Base-by-base conservation (phyloP, 2,888 invertebrate species). In the Odontocerum albicorne region DNA sequence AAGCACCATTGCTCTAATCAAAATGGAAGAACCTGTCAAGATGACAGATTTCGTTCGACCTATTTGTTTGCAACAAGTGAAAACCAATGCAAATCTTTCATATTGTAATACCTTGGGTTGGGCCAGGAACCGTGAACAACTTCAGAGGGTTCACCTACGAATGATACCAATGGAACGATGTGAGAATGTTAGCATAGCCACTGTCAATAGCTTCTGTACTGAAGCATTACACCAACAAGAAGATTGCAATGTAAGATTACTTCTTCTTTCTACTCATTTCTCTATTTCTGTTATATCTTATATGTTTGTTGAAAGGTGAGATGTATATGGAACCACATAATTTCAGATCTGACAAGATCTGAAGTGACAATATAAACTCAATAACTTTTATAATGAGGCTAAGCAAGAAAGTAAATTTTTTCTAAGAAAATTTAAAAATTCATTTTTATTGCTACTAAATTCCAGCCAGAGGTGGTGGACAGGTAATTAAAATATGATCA, bases 101-200 rank as follows among this genome's bases (percentile, higher is more conserved):
- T 81, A 86, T 59, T 93, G 93, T 68, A 90, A 91, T 65, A 89
- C 92, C 0, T 76, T 93, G 21, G 92, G 92, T 12, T 93, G 93
- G 93, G 87, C 88, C 0, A 82, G 89, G 64, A 90, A 89, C 67
- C 82, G 90, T 57, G 92, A 92, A 65, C 85, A 91, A 66, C 69
- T 92, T 64, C 91, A 92, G 69, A 78, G 92, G 56, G 85, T 92
- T 3, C 90, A 92, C 66, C 78, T 92, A 10, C 83, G 85, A 63
- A 79, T 87, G 27, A 86, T 85, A 49, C 80, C 85, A 27, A 92
- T 90, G 89, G 86, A 87, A 56, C 85, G 83, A 19, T 92, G 92
- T 66, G 90, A 92, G 66, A 92, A 92, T 68, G 84, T 90, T 55
- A 92, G 91, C 68, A 91, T 92, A 63, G 86, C 90, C 3, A 88